Evolutionary conservation across 2,797 vertebrate genomes (phyloP).

Genomic region (Pteropus rufus): DNA sequence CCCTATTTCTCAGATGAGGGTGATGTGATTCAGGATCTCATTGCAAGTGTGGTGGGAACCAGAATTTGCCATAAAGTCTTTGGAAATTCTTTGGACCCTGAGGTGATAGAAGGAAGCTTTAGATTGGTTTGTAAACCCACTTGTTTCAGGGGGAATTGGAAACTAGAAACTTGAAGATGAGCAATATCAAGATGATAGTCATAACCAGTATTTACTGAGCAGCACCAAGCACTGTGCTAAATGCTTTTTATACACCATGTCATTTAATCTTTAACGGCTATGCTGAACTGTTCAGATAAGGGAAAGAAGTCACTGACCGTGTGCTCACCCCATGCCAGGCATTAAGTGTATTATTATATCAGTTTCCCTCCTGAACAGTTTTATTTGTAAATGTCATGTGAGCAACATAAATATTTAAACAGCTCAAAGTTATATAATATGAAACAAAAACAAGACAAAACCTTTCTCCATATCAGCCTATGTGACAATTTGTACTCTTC

Average conservation of each 20-base stretch:
- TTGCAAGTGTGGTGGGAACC: background rate
- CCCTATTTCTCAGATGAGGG: background rate
- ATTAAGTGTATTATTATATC: background rate
- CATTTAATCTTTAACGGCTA: background rate
- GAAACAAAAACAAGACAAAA: background rate
- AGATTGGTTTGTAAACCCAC: background rate
- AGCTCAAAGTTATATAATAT: background rate
- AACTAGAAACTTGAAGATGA: background rate
- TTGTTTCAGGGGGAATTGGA: background rate
- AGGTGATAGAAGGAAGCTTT: background rate
- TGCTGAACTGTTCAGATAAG: background rate
- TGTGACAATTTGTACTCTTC: background rate
- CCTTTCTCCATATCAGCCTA: background rate
- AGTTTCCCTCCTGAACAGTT: background rate
- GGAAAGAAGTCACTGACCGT: too few relatives aligned
- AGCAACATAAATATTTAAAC: background rate
- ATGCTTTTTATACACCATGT: rapidly evolving
- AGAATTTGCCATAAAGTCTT: background rate
- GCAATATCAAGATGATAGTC: background rate
- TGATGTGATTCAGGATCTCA: background rate
- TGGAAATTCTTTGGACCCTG: background rate
- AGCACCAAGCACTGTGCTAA: too few relatives aligned
- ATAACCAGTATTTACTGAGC: background rate
- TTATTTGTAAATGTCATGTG: background rate
- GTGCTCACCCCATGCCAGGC: background rate